These are phyloP conservation scores for Brachypterus glaber DNA, from an alignment of 2,888 invertebrate species.

Conservation along the genomic window DNA sequence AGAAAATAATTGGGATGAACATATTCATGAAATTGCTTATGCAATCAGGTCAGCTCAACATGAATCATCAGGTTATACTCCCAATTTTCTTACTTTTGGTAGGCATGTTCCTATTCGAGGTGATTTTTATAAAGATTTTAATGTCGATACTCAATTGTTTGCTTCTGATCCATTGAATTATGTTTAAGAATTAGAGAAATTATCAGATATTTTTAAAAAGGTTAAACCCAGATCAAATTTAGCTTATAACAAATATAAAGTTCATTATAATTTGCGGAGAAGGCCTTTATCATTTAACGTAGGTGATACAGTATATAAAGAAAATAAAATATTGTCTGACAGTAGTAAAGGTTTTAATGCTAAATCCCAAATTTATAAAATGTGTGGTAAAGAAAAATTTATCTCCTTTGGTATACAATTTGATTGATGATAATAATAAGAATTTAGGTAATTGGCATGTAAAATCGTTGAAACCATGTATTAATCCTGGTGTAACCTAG, in stretches of 20 bases:
- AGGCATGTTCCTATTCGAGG: conserved; percentile 17
- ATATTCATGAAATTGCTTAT: too few species aligned
- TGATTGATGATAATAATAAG: too few species aligned
- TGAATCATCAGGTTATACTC: conserved; percentile 21
- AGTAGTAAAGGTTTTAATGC: conserved; percentile 11
- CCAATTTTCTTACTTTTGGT: conserved; percentile 22
- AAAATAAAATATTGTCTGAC: conserved; percentile 14
- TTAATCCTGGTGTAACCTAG: too few species aligned
- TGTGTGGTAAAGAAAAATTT: too few species aligned
- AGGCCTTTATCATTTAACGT: conserved; percentile 9
- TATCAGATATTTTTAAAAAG: too few species aligned
- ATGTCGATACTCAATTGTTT: too few species aligned
- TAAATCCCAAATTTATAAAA: conserved; percentile 13
- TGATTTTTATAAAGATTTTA: conserved; percentile 10
- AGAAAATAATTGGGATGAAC: conserved; percentile 25
- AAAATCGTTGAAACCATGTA: too few species aligned
- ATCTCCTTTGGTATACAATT: too few species aligned
- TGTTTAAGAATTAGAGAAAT: conserved; percentile 2
- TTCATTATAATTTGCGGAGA: conserved; percentile 14
- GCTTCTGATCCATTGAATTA: conserved; percentile 1
- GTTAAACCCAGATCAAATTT: too few species aligned
- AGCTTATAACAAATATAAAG: conserved; percentile 11
- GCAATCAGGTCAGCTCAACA: too few species aligned
- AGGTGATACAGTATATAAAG: conserved; percentile 13
- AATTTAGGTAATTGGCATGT: too few species aligned